phyloP scores from a whole-genome alignment of 1,140 invertebrate species.

The Heliconius eleuchia region DNA sequence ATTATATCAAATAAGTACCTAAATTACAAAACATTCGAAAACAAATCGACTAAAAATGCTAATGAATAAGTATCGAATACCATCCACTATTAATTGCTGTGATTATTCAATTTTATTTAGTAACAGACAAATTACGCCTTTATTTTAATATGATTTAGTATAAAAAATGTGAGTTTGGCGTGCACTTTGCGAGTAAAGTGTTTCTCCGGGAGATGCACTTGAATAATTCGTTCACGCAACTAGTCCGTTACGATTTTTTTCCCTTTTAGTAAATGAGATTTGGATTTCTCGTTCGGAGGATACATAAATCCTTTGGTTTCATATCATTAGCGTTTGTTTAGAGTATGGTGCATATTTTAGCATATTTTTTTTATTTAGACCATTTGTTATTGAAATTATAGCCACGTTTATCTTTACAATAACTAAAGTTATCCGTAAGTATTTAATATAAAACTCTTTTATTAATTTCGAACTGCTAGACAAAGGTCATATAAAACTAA shows the following conservation, averaged over 20 bases:
- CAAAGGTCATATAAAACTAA: too few species aligned
- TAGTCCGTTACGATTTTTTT: conserved; percentile 63
- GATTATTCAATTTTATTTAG: neutral
- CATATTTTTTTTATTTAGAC: too few species aligned
- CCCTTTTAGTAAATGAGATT: conserved; percentile 42
- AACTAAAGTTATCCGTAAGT: too few species aligned
- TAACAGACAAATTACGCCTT: neutral
- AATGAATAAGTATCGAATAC: conserved; percentile 10
- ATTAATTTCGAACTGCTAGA: too few species aligned
- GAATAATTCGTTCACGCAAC: conserved; percentile 72
- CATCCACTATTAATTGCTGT: conserved; percentile 1
- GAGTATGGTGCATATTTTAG: too few species aligned
- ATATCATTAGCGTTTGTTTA: neutral
- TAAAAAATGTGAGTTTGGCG: neutral
- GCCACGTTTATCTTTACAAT: too few species aligned
- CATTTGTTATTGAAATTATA: too few species aligned
- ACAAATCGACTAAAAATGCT: conserved; percentile 6
- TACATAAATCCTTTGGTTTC: conserved; percentile 25
- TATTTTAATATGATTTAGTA: conserved; percentile 7
- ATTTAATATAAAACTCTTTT: too few species aligned
- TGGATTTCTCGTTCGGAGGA: conserved; percentile 48
- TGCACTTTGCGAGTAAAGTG: neutral
- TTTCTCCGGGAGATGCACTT: conserved; percentile 63
- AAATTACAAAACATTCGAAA: conserved; percentile 11
- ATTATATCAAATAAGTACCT: neutral